Evolutionary conservation across 1,140 invertebrate species (phyloP).

Genomic region (Nilaparvata lugens): DNA sequence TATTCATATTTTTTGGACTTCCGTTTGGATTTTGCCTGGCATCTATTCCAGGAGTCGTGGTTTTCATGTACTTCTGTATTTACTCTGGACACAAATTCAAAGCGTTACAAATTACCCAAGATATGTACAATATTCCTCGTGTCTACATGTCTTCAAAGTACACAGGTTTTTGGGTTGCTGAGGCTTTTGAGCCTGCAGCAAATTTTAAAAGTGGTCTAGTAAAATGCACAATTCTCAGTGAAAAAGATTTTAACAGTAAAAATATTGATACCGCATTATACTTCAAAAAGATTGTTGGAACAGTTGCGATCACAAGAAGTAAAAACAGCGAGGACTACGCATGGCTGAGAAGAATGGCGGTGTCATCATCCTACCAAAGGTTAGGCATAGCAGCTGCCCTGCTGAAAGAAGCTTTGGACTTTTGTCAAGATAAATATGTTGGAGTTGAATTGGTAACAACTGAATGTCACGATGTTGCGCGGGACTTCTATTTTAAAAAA

Average conservation of each 20-base stretch:
- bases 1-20: slow-evolving; percentile 45
- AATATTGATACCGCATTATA: slow-evolving; percentile 31
- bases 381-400: slow-evolving; percentile 39
- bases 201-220: slow-evolving; percentile 28
- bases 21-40: slow-evolving; percentile 38
- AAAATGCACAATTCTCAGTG: slow-evolving; percentile 34
- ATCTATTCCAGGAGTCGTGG: slow-evolving; percentile 37
- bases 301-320: slow-evolving; percentile 37
- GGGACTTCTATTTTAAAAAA: slow-evolving; percentile 41
- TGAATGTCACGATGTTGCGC: slow-evolving; percentile 41
- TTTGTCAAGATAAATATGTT: slow-evolving; percentile 40
- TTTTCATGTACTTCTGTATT: slow-evolving; percentile 37
- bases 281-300: slow-evolving; percentile 38
- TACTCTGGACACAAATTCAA: slow-evolving; percentile 37
- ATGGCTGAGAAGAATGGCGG: slow-evolving; percentile 43
- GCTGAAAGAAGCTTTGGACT: slow-evolving; percentile 38
- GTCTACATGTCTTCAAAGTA: slow-evolving; percentile 26
- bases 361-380: slow-evolving; percentile 36
- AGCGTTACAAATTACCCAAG: slow-evolving; percentile 36
- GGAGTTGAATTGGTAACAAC: slow-evolving; percentile 40
- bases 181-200: slow-evolving; percentile 36
- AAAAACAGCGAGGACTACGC: slow-evolving; percentile 37
- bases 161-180: slow-evolving; percentile 42
- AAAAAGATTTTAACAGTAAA: slow-evolving; percentile 32
- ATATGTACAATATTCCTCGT: slow-evolving; percentile 36